Evolutionary conservation across 2,888 invertebrate species (phyloP), one percentile per base, ranked within the genome.

Genomic region (Brachyptera risi): DNA sequence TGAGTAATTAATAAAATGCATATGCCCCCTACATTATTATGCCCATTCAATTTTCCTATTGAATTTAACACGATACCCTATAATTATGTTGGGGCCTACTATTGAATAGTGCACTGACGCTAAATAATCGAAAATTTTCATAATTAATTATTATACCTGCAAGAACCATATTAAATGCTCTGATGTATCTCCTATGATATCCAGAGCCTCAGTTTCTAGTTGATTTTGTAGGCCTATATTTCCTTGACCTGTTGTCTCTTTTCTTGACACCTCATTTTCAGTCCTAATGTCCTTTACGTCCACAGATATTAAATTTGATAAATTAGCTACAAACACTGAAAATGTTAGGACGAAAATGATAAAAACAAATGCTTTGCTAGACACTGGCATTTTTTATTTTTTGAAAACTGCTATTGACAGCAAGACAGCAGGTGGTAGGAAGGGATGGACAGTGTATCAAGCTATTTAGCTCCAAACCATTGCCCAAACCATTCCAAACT

Each of bases 161-260:
- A 90, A 70, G 75, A 90, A 90, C 89, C 89, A 90, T 66, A 89
- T 77, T 51, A 90, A 73, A 70, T 86, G 81, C 47, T 82, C 75
- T 11, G 76, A 69, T 1, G 80, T 78, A 69, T 84, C 80, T 44
- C 77, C 78, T 58, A 87, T 81, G 67, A 44, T 44, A 17, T 15
- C n/a, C 17, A 40, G n/a, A 4, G 7, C 11, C 31, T 3, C 44
- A 19, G 11, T 44, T 70, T 51, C 67, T 71, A 5, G 73, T 71
- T 49, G 66, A 61, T 1, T 63, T 63, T 68, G 63, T 56, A 50
- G 58, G 44, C 15, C 61, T 56, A 31, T 69, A 67, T 3, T 68
- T 60, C 11, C 31, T 31, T 31, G 31, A 31, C 31, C 31, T 31
- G 5, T 11, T 31, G 31, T 7, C 5, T 31, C 5, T 31, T 31